Conservation (phyloP, 2,113 vertebrate genomes). For the Psilopogon haemacephalus region DNA sequence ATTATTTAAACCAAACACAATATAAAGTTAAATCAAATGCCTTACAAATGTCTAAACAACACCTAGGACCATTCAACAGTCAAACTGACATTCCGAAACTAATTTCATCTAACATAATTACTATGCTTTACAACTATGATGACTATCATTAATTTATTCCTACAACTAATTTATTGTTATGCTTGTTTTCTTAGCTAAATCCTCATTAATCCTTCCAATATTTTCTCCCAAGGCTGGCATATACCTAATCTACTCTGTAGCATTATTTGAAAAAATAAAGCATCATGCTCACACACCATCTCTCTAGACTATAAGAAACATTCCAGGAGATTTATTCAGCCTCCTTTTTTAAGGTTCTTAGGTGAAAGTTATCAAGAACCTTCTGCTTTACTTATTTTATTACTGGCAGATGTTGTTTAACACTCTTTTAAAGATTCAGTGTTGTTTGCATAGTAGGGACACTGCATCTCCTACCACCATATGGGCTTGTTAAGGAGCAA, state of each 20-base stretch:
- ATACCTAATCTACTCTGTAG: background rate
- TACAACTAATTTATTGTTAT: background rate
- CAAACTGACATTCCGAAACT: background rate
- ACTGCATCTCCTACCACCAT: slow-evolving; percentile 60
- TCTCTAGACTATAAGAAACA: background rate
- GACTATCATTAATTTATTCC: background rate
- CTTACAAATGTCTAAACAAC: background rate
- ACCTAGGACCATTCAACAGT: background rate
- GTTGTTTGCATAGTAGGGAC: slow-evolving; percentile 51
- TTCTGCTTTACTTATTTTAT: slow-evolving; percentile 56
- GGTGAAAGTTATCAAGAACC: slow-evolving; percentile 27
- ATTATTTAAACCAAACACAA: background rate
- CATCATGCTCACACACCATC: background rate
- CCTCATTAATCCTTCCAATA: background rate
- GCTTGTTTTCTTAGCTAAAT: background rate
- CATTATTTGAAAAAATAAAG: background rate
- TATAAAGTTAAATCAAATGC: background rate
- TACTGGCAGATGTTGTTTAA: slow-evolving; percentile 54
- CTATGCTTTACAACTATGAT: background rate
- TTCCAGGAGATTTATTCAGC: background rate
- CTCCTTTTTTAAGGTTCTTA: background rate
- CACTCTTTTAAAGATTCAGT: slow-evolving; percentile 29
- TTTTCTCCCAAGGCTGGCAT: background rate
- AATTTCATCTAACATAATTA: background rate
- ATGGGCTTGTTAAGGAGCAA: slow-evolving; percentile 46